A percentile compares a stretch with the other conserved stretches of the same genome.
Evolutionary conservation across 2,888 invertebrate species (phyloP).

Genomic region (Dichetophora obliterata): DNA sequence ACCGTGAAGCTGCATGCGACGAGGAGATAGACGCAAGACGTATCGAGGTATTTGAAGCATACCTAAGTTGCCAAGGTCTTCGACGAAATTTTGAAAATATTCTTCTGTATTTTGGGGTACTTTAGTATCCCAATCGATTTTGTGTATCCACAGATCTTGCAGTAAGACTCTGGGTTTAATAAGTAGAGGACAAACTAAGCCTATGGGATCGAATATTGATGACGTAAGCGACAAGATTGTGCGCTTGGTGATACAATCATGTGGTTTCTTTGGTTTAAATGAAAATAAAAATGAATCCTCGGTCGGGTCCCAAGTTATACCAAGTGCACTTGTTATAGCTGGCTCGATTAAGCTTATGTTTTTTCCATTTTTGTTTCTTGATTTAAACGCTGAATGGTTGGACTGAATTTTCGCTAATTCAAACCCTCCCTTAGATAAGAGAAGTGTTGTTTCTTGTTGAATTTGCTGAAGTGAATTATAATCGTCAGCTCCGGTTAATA

Average conservation of each 20-base stretch:
- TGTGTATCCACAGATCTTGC: slow-evolving; percentile 27
- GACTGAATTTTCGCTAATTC: slow-evolving; percentile 35
- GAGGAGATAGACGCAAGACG: no score
- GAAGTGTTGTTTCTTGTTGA: background rate
- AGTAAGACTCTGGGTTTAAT: slow-evolving; percentile 28
- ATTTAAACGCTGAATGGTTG: slow-evolving; percentile 22
- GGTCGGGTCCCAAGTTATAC: slow-evolving; percentile 39
- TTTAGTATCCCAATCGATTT: slow-evolving; percentile 7
- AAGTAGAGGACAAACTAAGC: background rate
- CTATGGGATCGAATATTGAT: slow-evolving; percentile 30
- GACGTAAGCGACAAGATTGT: no score
- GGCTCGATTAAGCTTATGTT: no score
- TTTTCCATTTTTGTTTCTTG: no score
- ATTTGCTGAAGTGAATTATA: background rate
- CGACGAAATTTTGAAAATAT: no score
- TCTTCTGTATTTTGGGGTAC: background rate
- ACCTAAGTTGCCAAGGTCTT: no score
- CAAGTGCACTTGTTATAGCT: background rate
- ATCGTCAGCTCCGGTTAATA: slow-evolving; percentile 40
- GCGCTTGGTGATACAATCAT: background rate
- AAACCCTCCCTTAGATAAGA: slow-evolving; percentile 30
- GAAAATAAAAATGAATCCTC: slow-evolving; percentile 31
- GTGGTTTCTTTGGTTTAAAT: background rate
- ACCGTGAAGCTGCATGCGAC: background rate
- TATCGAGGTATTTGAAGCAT: no score